Base-by-base conservation (phyloP, 2,888 invertebrate genomes). In the Agrilus mali region DNA sequence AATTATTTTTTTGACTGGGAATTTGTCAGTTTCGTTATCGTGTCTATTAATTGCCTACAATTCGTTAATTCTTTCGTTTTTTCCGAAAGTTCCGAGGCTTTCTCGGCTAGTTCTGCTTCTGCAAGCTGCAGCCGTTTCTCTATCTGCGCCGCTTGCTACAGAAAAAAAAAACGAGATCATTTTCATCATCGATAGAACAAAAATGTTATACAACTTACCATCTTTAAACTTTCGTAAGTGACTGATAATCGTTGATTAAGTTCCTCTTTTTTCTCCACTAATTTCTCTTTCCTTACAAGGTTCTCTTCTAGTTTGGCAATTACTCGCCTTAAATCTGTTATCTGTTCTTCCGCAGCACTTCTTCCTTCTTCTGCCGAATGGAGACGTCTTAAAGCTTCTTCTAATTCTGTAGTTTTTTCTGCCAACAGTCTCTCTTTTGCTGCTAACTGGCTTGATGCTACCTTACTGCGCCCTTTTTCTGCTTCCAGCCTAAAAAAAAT, bases 221-320 rank as follows among this genome's bases (percentile, higher is more conserved):
- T 48, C 50, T 58, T 59, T 32, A 59, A 48, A 46, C 53, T 52
- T 38, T 60, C 55, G 13, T 55, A 58, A 6, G 48, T 55, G n/a
- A 47, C 43, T 46, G 57, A 56, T 3, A 56, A 48, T 33, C 57
- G 53, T 38, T 53, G 53, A 7, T 60, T 38, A 42, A 48, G 43
- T 33, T 63, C 63, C 7, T 65, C 63, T 35, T 61, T 59, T 40
- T 56, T 59, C 34, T 58, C 51, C 7, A 59, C 48, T 33, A 58
- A 53, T 45, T 60, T 62, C 43, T 64, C 62, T 38, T 59, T 50
- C 40, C 54, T 61, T 22, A 53, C 52, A n/a, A 60, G 48, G 43
- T 56, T 61, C 33, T 64, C 62, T 47, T 63, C 56, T 41, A 65
- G 47, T 45, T 60, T 63, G 3, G 48, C 40, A 16, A 61, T 54